Base-by-base conservation (phyloP, 1,140 invertebrate species). In the Calephelis virginiensis region DNA sequence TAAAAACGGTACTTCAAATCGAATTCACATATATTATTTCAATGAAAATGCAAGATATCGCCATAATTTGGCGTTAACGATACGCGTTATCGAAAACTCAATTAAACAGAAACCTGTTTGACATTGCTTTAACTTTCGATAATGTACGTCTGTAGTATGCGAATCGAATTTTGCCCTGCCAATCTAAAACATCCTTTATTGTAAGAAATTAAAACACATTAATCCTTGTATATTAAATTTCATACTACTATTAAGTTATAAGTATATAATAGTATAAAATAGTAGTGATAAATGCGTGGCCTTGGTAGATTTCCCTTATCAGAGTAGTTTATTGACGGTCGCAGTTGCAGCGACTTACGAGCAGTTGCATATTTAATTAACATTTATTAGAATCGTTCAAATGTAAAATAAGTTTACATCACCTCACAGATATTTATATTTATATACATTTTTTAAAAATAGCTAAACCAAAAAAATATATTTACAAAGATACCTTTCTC, bases 261-360 rank as follows among this genome's bases (percentile, higher is more conserved):
- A 59, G 50, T 59, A 37, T 59, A 61, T 68, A 65, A 67, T 76
- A 73, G 73, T 75, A 72, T 68, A 63, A 74, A 71, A 70, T 75
- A 64, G 73, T 66, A 63, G 72, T 63, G 82, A 86, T 86, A 84
- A 82, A 63, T 67, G 63, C 59, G 28, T 78, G 81, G 75, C 83
- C 83, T 86, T 86, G 82, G 77, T 71, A 76, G 78, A 83, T 81
- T 84, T 83, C 71, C 66, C 68, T 80, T 86, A 84, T 86, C 83
- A 73, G 69, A 61, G 69, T 78, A 76, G 78, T 86, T 83, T 70
- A 70, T 63, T 71, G 56, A 6, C 14, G 47, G 66, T 50, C 63
- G 7, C 10, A 72, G 14, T 74, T 62, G 1, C 0, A 59, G 63
- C 75, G 70, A 43, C 6, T 43, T 28, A 28, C 40, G 40, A 43